Base-by-base conservation (phyloP, 2,888 invertebrate genomes). In the Sphaerophoria rueppellii region DNA sequence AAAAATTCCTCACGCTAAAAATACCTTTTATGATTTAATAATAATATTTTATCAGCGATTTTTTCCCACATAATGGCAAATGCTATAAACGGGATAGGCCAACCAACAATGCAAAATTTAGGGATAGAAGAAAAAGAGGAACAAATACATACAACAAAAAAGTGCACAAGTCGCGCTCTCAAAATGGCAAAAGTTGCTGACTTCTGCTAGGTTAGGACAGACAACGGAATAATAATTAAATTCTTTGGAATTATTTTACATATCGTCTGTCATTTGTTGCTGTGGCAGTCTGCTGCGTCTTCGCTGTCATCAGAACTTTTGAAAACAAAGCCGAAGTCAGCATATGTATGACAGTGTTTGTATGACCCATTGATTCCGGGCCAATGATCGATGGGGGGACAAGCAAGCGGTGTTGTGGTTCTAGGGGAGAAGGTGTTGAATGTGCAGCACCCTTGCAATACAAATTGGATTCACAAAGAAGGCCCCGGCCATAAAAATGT, bases 211-310 rank as follows among this genome's bases (percentile, higher is more conserved):
- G 81, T 76, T 81, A 73, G 73, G 61, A 76, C 50, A 50, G 50
- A 65, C 65, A 37, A 65, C 65, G 50, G 85, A 85, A 85, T 85
- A 80, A 85, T 85, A 85, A 85, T 81, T 85, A 81, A 85, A 81
- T 85, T 81, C 85, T 73, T 50, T 76, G 76, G 85, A 85, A 85
- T 85, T 81, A 81, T 81, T 85, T 81, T 81, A 85, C 85, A 80
- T 81, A 72, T 73, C 76, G 67, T 76, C 75, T 61, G 83, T 40
- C 40, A 24, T 24, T 24, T 24, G 40, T 43, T 43, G 43, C 12
- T 12, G 43, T 43, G 24, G 24, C 43, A 9, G 43, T 43, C 43
- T 6, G 9, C 40, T 1, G 40, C 43, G 43, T 5, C 43, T 9
- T 43, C 9, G 11, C 12, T 12, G 43, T 43, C 4, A 9, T 43